These are phyloP conservation scores for Ephydatia muelleri DNA, from an alignment of 37 sponge, comb jelly and placozoan genomes.

Conservation along the genomic window DNA sequence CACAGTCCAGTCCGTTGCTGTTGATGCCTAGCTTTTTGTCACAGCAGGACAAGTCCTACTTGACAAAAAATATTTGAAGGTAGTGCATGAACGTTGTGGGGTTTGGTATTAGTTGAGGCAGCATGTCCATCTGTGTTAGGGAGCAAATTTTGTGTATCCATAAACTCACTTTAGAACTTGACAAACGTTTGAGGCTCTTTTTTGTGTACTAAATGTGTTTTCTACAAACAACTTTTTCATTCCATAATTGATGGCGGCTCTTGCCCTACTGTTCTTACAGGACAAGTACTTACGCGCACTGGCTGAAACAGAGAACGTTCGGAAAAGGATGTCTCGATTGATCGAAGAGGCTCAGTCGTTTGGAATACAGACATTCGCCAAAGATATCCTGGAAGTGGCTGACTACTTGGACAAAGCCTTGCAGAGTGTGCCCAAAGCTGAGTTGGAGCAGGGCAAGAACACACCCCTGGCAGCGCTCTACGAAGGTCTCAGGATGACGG, in stretches of 20 bases:
- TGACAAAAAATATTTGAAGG: too few relatives aligned
- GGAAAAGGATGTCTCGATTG: slow-evolving; percentile 69
- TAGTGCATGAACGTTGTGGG: too few relatives aligned
- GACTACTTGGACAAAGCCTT: slow-evolving; percentile 90
- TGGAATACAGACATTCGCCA: slow-evolving; percentile 91
- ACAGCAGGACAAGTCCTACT: too few relatives aligned
- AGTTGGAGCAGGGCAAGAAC: slow-evolving; percentile 53
- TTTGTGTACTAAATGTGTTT: not conserved
- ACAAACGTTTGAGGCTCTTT: too few relatives aligned
- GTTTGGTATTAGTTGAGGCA: too few relatives aligned
- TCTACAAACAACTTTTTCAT: slow-evolving; percentile 1
- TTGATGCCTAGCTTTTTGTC: too few relatives aligned
- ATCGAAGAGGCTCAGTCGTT: slow-evolving; percentile 84
- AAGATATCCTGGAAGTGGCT: slow-evolving; percentile 89
- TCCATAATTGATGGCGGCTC: too few relatives aligned
- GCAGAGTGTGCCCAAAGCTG: slow-evolving; percentile 65
- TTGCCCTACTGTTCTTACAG: slow-evolving; percentile 26
- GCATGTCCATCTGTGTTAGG: not conserved
- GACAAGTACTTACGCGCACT: slow-evolving; percentile 88
- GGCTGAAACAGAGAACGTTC: slow-evolving; percentile 93
- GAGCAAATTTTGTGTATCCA: not conserved
- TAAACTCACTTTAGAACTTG: too few relatives aligned
- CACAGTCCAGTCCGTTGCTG: too few relatives aligned
- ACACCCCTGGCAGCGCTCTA: slow-evolving; percentile 40
- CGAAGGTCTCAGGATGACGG: slow-evolving; percentile 90